phyloP scores from a whole-genome alignment of 2,888 invertebrate genomes.

The Callimorpha dominula region DNA sequence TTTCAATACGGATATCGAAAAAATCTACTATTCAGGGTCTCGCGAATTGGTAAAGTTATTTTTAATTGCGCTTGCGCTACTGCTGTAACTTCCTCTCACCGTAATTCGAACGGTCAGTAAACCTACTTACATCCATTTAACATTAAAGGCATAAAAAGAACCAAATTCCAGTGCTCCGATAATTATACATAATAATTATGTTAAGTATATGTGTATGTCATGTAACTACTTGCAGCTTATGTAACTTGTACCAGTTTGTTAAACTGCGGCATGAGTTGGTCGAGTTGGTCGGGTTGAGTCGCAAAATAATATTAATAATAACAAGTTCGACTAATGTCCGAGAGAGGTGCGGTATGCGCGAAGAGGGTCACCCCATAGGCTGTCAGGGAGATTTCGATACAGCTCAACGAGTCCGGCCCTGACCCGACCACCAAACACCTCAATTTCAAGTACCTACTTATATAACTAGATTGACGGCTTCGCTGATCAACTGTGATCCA shows the following conservation, averaged over 20 bases:
- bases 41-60: neutral
- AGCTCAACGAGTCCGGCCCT: constrained; percentile 28
- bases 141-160: constrained; percentile 2
- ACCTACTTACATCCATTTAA: constrained; percentile 10
- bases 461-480: constrained; percentile 19
- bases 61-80: neutral
- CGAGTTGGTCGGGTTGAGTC: neutral
- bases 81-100: constrained; percentile 3
- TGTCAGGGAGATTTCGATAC: constrained; percentile 9
- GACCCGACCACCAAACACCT: constrained; percentile 34
- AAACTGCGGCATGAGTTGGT: neutral
- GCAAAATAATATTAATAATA: constrained; percentile 22
- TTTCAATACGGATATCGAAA: too few relatives aligned
- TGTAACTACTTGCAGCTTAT: constrained; percentile 17
- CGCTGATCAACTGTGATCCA: constrained; percentile 18
- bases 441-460: constrained; percentile 18
- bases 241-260: constrained; percentile 3
- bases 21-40: neutral
- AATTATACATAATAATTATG: constrained; percentile 17
- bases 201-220: neutral
- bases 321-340: neutral
- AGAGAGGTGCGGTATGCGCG: neutral
- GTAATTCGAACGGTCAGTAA: neutral
- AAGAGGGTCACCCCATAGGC: neutral
- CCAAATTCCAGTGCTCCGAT: constrained; percentile 15